Base-by-base conservation (phyloP, 2,797 vertebrate genomes). In the Cynodonichthys magdalenae region DNA sequence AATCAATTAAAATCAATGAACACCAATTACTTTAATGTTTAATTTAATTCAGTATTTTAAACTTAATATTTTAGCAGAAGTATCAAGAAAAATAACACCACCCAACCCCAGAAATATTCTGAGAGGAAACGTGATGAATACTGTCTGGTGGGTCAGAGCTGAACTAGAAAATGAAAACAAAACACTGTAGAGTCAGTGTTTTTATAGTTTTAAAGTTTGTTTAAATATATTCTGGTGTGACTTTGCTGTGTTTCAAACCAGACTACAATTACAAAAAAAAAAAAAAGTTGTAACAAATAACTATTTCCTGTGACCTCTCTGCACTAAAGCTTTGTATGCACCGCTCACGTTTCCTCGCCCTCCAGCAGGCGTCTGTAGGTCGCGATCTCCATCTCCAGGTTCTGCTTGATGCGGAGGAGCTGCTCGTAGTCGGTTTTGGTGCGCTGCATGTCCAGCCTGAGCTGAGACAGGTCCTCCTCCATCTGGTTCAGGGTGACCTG, bases 401-500 rank as follows among this genome's bases (percentile, higher is more conserved):
- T 94, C 90, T 93, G 92, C 71, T 92, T 94, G 89, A 95, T 92
- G 81, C 88, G 92, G 61, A 95, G 91, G 57, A 95, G 92, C 80
- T 92, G 93, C 87, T 88, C 93, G 5, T 94, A 95, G 79, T 93
- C 91, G 2, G 92, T 93, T 75, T 94, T 95, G 87, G 90, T 94
- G 79, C 93, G 92, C 83, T 93, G 93, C 91, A 95, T 94, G 84
- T 94, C 92, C 19, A 56, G 83, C 6, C 94, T 79, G 76, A 94
- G 75, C 64, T 89, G 93, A 7, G 94, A 95, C 53, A 96, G 92
- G 74, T 90, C 86, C 4, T 93, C 94, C 92, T 95, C 94, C 83
- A 95, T 77, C 80, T 92, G 93, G 76, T 66, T 89, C 72, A 94
- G 76, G 15, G 80, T 91, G 71, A 80, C 78, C 90, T 95, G 95